A percentile compares a stretch with the other conserved stretches of the same genome.
Conservation (phyloP, 2,113 vertebrate species). For the Amblyornis subalaris region DNA sequence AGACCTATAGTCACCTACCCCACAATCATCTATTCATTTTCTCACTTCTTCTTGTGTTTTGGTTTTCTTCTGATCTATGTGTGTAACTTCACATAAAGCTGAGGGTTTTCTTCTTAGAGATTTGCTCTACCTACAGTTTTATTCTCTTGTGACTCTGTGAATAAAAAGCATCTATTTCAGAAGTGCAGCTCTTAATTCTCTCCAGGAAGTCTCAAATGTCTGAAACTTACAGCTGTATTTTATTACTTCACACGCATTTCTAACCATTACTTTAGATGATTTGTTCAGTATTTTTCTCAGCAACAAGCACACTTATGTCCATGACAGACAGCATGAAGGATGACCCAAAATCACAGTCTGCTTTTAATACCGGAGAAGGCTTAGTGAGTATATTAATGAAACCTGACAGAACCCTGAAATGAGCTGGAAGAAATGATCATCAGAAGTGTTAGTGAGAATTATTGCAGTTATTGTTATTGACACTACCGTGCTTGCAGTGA, state of each 20-base stretch:
- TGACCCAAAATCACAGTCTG: background rate
- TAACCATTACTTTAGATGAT: background rate
- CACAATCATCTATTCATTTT: background rate
- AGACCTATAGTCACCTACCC: background rate
- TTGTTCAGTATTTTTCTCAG: conserved; percentile 2
- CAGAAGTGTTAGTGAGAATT: background rate
- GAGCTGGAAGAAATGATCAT: background rate
- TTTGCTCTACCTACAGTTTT: background rate
- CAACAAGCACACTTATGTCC: background rate
- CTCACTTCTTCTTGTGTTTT: background rate
- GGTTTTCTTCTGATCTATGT: background rate
- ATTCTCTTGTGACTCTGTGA: background rate
- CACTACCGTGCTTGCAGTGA: background rate
- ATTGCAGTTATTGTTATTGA: background rate
- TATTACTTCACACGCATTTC: background rate
- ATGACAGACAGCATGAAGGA: background rate
- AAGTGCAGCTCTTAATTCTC: background rate
- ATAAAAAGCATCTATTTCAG: background rate
- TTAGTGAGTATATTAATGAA: conserved; percentile 4
- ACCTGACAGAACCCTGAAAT: conserved; percentile 25
- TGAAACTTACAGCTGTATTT: background rate
- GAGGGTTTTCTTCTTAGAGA: background rate
- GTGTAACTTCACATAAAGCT: background rate
- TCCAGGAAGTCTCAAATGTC: background rate
- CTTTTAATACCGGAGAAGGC: background rate